Evolutionary conservation across 2,888 invertebrate genomes (phyloP).

Genomic region (Ptycholaimellus sp.): DNA sequence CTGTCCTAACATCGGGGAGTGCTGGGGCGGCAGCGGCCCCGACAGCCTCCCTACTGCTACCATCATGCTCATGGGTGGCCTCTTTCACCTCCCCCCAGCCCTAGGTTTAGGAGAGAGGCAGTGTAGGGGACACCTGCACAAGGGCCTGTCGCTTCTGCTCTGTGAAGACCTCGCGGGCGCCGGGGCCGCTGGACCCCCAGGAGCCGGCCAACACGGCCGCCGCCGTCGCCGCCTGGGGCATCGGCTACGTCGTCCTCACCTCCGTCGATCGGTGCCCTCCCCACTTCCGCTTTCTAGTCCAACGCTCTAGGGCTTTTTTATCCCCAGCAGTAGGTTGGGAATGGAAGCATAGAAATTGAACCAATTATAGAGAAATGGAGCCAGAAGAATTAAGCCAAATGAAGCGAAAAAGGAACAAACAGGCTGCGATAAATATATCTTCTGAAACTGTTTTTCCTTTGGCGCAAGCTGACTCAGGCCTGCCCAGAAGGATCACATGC

Average conservation of each 20-base stretch:
- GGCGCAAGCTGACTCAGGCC: too few species aligned
- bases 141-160: constrained; percentile 86
- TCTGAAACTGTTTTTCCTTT: too few species aligned
- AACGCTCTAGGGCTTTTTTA: too few species aligned
- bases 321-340: too few species aligned
- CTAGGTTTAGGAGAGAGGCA: too few species aligned
- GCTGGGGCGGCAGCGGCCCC: constrained; percentile 64
- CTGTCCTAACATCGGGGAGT: constrained; percentile 42
- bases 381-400: not conserved
- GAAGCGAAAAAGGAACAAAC: not conserved
- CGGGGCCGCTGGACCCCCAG: constrained; percentile 60
- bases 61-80: constrained; percentile 96
- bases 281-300: too few species aligned
- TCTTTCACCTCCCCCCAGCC: too few species aligned
- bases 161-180: constrained; percentile 72
- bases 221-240: constrained; percentile 74
- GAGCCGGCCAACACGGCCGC: constrained; percentile 77
- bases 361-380: too few species aligned
- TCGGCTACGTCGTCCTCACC: constrained; percentile 87
- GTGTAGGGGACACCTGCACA: constrained; percentile 96
- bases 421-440: too few species aligned
- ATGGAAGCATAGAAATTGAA: too few species aligned
- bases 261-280: constrained; percentile 55
- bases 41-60: constrained; percentile 92
- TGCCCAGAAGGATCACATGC: too few species aligned